A percentile compares a stretch with the other conserved stretches of the same genome.
phyloP scores from a whole-genome alignment of 2,113 vertebrate species.

The Pseudorasbora parva region DNA sequence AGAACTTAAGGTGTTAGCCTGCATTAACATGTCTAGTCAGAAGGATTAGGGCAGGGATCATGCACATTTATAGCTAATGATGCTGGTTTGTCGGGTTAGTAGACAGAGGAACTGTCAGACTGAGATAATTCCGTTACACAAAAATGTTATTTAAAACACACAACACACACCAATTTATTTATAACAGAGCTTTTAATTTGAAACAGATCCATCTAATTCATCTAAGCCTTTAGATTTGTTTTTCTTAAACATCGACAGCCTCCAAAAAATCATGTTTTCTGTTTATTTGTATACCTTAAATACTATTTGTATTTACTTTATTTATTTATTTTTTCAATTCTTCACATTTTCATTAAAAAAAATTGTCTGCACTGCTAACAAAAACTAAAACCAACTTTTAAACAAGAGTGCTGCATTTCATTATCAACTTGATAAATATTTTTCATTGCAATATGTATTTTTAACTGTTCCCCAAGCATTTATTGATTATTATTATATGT shows the following conservation, averaged over 20 bases:
- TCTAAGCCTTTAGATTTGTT: neutral
- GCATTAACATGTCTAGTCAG: constrained; percentile 54
- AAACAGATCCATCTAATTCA: neutral
- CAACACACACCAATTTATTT: neutral
- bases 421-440: neutral
- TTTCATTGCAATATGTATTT: neutral
- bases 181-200: neutral
- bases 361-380: neutral
- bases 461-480: neutral
- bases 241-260: neutral
- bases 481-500: neutral
- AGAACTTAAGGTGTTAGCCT: constrained; percentile 44
- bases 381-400: neutral
- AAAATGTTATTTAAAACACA: constrained; percentile 18
- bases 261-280: neutral
- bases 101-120: constrained; percentile 48
- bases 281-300: neutral
- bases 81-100: constrained; percentile 62
- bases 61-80: constrained; percentile 55
- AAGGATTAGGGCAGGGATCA: constrained; percentile 59
- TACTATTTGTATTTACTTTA: neutral
- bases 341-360: too few species aligned
- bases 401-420: neutral
- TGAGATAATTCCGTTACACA: constrained; percentile 39
- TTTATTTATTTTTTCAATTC: neutral